These are phyloP conservation scores for Ophion obscuratus DNA, from an alignment of 2,888 invertebrate genomes.

Conservation along the genomic window DNA sequence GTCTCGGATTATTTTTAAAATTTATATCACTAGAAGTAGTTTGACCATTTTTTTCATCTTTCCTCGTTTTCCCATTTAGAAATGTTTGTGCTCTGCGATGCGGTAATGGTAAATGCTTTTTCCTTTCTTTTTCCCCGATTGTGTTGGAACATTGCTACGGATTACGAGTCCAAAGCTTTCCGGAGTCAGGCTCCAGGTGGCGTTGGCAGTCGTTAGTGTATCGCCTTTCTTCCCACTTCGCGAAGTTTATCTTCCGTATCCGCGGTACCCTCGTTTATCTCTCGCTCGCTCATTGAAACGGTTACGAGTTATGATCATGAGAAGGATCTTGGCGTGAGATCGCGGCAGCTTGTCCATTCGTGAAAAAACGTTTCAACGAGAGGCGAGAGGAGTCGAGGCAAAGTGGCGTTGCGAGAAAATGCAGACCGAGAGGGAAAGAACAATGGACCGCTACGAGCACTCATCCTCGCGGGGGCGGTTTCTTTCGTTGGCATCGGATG, in stretches of 20 bases:
- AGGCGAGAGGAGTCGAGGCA: conserved; percentile 37
- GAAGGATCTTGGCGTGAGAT: conserved; percentile 61
- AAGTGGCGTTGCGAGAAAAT: conserved; percentile 18
- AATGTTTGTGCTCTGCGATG: conserved; percentile 65
- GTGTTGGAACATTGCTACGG: neutral
- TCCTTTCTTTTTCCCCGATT: neutral
- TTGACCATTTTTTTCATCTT: conserved; percentile 41
- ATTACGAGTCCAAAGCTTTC: conserved; percentile 18
- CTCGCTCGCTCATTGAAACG: conserved; percentile 10
- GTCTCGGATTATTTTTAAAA: conserved; percentile 24
- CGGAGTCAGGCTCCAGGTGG: conserved; percentile 20
- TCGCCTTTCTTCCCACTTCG: neutral
- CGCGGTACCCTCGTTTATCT: conserved; percentile 8
- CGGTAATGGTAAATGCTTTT: neutral
- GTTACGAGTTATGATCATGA: conserved; percentile 47
- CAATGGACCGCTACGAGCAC: conserved; percentile 45
- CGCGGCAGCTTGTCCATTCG: conserved; percentile 61
- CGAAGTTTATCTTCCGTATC: conserved; percentile 8
- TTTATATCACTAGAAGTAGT: conserved; percentile 35
- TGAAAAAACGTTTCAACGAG: conserved; percentile 45
- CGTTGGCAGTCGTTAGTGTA: conserved; percentile 4
- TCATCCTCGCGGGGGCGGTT: neutral
- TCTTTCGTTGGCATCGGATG: conserved; percentile 22
- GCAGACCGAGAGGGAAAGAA: conserved; percentile 18
- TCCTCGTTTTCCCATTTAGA: conserved; percentile 54